Conservation (phyloP, 2,113 vertebrate genomes). For the Ceratotherium simum region DNA sequence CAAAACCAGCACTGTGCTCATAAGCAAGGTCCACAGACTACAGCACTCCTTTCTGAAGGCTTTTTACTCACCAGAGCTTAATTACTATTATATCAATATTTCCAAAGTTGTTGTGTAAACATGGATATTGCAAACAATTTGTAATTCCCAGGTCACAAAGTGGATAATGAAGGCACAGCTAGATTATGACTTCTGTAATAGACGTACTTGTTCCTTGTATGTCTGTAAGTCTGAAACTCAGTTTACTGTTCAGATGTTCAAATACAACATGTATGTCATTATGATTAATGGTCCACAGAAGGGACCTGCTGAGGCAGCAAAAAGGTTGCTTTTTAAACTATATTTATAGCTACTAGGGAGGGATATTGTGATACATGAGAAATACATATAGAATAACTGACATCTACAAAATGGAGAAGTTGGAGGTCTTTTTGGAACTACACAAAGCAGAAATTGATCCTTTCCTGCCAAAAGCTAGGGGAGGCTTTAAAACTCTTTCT, state of each 20-base stretch:
- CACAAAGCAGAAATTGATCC: background rate
- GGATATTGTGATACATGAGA: background rate
- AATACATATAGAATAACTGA: background rate
- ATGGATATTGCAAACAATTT: background rate
- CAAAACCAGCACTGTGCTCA: background rate
- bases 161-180: background rate
- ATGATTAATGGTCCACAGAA: constrained; percentile 4
- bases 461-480: constrained; percentile 9
- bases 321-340: background rate
- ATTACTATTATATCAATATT: background rate
- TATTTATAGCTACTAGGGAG: background rate
- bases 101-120: background rate
- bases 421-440: background rate
- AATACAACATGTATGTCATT: background rate
- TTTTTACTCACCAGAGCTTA: background rate
- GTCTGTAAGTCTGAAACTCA: background rate
- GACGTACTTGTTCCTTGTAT: background rate
- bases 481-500: background rate
- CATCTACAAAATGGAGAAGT: background rate
- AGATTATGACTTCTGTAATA: background rate
- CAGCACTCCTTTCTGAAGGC: background rate
- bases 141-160: background rate
- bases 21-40: background rate
- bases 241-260: constrained; percentile 13
- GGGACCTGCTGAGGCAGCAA: background rate